phyloP scores from a whole-genome alignment of 2,888 invertebrate genomes.

The Priapulus caudatus region DNA sequence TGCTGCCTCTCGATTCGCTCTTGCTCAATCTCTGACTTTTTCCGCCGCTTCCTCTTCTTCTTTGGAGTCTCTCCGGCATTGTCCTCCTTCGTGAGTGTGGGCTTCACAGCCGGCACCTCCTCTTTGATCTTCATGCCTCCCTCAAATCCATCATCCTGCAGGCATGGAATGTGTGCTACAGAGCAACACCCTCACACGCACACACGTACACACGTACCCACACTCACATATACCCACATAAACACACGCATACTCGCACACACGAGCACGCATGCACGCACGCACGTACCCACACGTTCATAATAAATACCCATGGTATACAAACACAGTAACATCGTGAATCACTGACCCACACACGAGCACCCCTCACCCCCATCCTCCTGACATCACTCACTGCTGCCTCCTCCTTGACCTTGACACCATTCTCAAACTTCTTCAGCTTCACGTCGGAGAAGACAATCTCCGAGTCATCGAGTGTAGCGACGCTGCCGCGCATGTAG shows the following conservation, averaged over 20 bases:
- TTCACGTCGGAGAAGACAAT: background rate
- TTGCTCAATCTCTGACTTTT: background rate
- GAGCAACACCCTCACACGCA: background rate
- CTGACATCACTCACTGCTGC: background rate
- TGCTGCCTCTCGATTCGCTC: background rate
- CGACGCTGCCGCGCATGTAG: slow-evolving; percentile 61
- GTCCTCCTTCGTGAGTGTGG: no score
- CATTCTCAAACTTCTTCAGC: background rate
- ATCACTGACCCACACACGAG: no score
- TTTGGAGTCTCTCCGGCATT: background rate
- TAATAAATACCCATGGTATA: background rate
- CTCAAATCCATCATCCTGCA: background rate
- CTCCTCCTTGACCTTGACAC: background rate
- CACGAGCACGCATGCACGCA: background rate
- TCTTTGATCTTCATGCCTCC: background rate
- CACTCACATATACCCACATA: no score
- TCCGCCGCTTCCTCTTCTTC: slow-evolving; percentile 1
- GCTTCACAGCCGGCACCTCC: no score
- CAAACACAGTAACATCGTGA: no score
- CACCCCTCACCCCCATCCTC: no score
- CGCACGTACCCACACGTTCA: background rate
- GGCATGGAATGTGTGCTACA: background rate
- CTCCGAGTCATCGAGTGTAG: background rate
- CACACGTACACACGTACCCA: no score
- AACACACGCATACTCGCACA: background rate